Percentiles rank a stretch among this genome's conserved stretches.
phyloP scores from a whole-genome alignment of 2,797 vertebrate genomes.

The Lophius americanus region DNA sequence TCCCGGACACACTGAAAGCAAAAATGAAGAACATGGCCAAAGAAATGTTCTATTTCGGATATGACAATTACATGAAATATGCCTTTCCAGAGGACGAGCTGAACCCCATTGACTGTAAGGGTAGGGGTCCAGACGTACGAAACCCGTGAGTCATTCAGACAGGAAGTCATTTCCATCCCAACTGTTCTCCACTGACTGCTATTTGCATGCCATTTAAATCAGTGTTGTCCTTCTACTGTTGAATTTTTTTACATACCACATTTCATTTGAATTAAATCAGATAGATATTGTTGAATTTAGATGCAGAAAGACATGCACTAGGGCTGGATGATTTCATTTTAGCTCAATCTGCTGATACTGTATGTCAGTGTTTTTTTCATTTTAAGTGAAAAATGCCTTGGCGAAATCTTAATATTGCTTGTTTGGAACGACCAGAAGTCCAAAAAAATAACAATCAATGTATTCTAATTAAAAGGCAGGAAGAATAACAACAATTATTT shows the following conservation, averaged over 20 bases:
- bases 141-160: conserved; percentile 89
- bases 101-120: conserved; percentile 93
- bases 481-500: background rate
- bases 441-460: background rate
- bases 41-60: conserved; percentile 96
- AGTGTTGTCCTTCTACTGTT: background rate
- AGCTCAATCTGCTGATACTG: no score
- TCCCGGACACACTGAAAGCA: conserved; percentile 85
- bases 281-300: no score
- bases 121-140: conserved; percentile 91
- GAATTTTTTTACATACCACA: no score
- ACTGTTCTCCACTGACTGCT: conserved; percentile 3
- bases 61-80: conserved; percentile 97
- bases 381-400: no score
- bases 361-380: no score
- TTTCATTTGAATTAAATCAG: no score
- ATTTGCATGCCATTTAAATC: conserved; percentile 34
- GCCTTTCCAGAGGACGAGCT: conserved; percentile 97
- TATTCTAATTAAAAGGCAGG: background rate
- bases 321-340: no score
- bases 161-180: conserved; percentile 24
- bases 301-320: no score
- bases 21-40: conserved; percentile 91
- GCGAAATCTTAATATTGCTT: background rate
- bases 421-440: background rate